Evolutionary conservation across 37 sponge, comb jelly and placozoan species (phyloP), one percentile per base, ranked within the genome.

Genomic region (Ianthella basta): DNA sequence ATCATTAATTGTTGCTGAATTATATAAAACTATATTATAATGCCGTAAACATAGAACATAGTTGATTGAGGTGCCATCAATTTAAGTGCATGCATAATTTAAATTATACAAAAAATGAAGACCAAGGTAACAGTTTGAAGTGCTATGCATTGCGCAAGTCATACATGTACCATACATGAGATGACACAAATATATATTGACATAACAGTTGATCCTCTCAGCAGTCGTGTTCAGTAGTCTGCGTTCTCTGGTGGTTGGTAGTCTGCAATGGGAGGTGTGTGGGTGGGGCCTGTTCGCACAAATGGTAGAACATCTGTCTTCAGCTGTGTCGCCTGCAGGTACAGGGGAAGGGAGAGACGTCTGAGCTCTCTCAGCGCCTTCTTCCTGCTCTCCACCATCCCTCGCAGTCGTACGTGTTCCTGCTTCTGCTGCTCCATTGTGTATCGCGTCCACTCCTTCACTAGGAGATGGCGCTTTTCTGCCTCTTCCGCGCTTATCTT

Each of bases 181-280:
- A n/a, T n/a, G n/a, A n/a, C n/a, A n/a, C n/a, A n/a, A n/a, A n/a
- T n/a, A n/a, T n/a, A n/a, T n/a, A n/a, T n/a, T n/a, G n/a, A n/a
- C n/a, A n/a, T n/a, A n/a, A n/a, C n/a, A n/a, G n/a, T n/a, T n/a
- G n/a, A n/a, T n/a, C n/a, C n/a, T n/a, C n/a, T n/a, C n/a, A n/a
- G n/a, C n/a, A n/a, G n/a, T n/a, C n/a, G n/a, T n/a, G n/a, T 61
- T 13, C 59, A 57, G 59, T 80, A 27, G 10, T 78, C 80, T 21
- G 85, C 90, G 6, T 72, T 82, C 23, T 95, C 95, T 73, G 95
- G 95, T 67, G 95, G 89, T 20, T 37, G 44, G 74, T 95, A 95
- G 19, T 32, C 39, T 1, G 82, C 40, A 16, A 92, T 41, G 16
- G 93, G 95, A 6, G 95, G 95, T 1, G 95, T 95, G 36, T 54